Evolutionary conservation across 2,888 invertebrate species (phyloP), one percentile per base, ranked within the genome.

Genomic region (Melangyna quadrimaculata): DNA sequence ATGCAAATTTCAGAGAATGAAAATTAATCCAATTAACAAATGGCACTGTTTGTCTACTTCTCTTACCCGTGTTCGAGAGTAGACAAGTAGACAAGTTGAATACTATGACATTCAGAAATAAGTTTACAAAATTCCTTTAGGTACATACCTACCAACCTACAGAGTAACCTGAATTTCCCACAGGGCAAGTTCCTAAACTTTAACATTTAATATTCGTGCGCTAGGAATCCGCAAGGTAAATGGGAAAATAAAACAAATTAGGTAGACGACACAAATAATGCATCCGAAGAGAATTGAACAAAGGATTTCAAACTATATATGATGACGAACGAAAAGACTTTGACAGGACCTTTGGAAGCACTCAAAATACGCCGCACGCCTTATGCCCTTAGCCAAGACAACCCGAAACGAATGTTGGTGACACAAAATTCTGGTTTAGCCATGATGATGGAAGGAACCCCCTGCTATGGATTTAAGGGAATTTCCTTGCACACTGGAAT

Each of bases 401-500:
- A 51, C 8, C 8, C 65, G 69, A 80, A 79, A 43, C 45, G 48
- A 84, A 43, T 48, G 59, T 59, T 73, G 57, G 71, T 75, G 75
- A 71, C 75, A 80, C 72, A 80, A 71, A 80, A 77, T 67, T 84
- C 73, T 69, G 77, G 73, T 86, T 74, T 70, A 57, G 35, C 77
- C 57, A 73, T 81, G 32, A 73, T 43, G 45, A 65, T 65, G 65
- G 65, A 65, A 65, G 65, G 73, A 77, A 86, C 77, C 69, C 81
- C 77, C 77, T 86, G 69, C 72, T 43, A 57, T 57, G 81, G 69
- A 73, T 73, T 86, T 81, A 86, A 86, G 81, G 78, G 86, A 81
- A 86, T 86, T 81, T 86, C 81, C 81, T 86, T 81, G 81, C 81
- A 86, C 77, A 81, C 63, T 86, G 78, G 86, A 86, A 86, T 86